Evolutionary conservation across 2,113 vertebrate species (phyloP).

Genomic region (Silurus glanis): DNA sequence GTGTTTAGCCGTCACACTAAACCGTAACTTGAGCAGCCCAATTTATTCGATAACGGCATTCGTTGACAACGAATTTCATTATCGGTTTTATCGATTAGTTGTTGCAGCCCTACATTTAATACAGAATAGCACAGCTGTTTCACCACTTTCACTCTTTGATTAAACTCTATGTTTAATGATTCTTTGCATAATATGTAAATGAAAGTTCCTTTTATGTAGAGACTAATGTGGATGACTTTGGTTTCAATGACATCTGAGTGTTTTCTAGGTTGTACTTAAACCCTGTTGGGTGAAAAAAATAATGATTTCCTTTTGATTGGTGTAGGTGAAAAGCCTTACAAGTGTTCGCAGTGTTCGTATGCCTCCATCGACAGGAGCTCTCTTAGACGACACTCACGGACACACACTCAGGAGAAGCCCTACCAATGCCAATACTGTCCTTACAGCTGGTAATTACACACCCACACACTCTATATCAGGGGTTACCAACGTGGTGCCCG

Average conservation of each 20-base stretch:
- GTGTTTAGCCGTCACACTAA: too few species aligned
- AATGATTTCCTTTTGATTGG: not conserved
- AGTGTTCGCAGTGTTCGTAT: conserved; percentile 67
- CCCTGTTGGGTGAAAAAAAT: not conserved
- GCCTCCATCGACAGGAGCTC: conserved; percentile 73
- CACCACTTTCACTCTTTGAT: not conserved
- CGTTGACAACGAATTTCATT: too few species aligned
- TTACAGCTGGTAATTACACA: conserved; percentile 65
- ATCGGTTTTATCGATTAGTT: too few species aligned
- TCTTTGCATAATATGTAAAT: not conserved
- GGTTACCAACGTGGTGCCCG: too few species aligned
- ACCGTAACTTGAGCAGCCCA: too few species aligned
- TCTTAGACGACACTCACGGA: conserved; percentile 61
- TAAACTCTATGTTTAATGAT: not conserved
- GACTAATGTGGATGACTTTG: conserved; percentile 11
- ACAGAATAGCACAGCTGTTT: not conserved
- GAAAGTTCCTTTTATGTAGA: conserved; percentile 1
- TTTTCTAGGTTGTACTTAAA: conserved; percentile 11
- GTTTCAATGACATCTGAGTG: conserved; percentile 44
- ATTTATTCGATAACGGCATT: too few species aligned
- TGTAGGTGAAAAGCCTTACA: conserved; percentile 73
- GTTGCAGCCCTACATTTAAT: too few species aligned
- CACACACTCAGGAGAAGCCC: conserved; percentile 64
- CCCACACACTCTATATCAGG: too few species aligned
- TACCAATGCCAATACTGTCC: conserved; percentile 67